Evolutionary conservation across 1,140 invertebrate species (phyloP).

Genomic region (Meloidogyne floridensis): DNA sequence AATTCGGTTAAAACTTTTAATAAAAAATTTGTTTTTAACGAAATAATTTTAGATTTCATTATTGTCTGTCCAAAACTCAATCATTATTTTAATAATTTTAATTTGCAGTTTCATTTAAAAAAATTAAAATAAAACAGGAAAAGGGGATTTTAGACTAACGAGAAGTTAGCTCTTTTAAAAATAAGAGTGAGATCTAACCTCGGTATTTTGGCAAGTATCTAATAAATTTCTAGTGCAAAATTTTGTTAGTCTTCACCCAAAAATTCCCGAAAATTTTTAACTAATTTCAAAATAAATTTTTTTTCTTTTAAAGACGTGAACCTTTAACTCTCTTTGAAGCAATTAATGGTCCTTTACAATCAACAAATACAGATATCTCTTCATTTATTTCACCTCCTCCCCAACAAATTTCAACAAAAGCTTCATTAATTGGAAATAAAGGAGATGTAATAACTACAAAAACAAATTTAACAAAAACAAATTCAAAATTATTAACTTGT

Average conservation of each 20-base stretch:
- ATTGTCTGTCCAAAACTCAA: too few relatives aligned
- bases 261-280: too few relatives aligned
- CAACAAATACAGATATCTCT: background rate
- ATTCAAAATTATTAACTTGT: background rate
- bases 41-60: too few relatives aligned
- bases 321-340: conserved; percentile 94
- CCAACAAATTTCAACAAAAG: conserved; percentile 14
- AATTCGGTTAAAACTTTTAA: background rate
- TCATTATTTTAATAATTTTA: too few relatives aligned
- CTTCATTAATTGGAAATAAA: background rate
- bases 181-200: too few relatives aligned
- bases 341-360: conserved; percentile 80
- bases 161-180: too few relatives aligned
- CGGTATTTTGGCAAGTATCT: too few relatives aligned
- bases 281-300: background rate
- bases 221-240: too few relatives aligned
- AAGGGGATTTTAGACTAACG: too few relatives aligned
- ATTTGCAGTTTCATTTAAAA: too few relatives aligned
- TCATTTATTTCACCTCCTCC: background rate
- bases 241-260: too few relatives aligned
- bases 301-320: conserved; percentile 77
- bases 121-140: background rate
- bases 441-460: conserved; percentile 12
- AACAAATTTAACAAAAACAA: background rate
- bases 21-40: too few relatives aligned